Evolutionary conservation across 2,888 invertebrate genomes (phyloP), one percentile per base, ranked within the genome.

Genomic region (Lochmaea capreae): DNA sequence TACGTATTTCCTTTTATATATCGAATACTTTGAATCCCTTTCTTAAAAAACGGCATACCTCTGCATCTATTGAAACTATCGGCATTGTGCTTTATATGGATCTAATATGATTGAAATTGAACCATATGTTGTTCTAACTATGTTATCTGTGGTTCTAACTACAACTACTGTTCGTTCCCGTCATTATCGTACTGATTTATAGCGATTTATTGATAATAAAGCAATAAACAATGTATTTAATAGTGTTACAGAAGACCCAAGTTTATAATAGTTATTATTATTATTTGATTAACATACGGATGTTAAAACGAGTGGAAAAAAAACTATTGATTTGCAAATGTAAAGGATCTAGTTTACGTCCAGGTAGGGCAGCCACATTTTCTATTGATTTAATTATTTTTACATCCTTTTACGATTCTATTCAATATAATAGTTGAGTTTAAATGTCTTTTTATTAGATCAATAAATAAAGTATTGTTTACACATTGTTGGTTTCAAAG

Each of bases 21-120:
- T 54, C 10, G 54, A 54, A 16, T 1, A 16, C 18, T 18, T 18
- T n/a, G 16, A 54, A n/a, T 33, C 59, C 59, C n/a, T 14, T 59
- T 59, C 9, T 59, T 14, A 33, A 14, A 59, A 59, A 22, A 12
- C 33, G 14, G 16, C 33, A 33, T 62, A 62, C 62, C 62, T 26
- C 6, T 16, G 62, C 42, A 18, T 39, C 39, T 39, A 62, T 62
- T 43, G 39, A 76, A 75, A 78, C 78, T 82, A 81, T 83, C 81
- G 77, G 81, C 82, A 81, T 82, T 82, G 82, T 81, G 79, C 82
- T 81, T 79, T 83, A 83, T 83, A 84, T 81, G 82, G 83, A 72
- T 76, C 80, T 70, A 22, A 81, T 79, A 82, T 81, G 78, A 80
- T 81, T 79, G 81, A 80, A 81, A 81, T 81, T 80, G 79, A 79